phyloP scores from a whole-genome alignment of 2,888 invertebrate species.

The Apamea crenata region DNA sequence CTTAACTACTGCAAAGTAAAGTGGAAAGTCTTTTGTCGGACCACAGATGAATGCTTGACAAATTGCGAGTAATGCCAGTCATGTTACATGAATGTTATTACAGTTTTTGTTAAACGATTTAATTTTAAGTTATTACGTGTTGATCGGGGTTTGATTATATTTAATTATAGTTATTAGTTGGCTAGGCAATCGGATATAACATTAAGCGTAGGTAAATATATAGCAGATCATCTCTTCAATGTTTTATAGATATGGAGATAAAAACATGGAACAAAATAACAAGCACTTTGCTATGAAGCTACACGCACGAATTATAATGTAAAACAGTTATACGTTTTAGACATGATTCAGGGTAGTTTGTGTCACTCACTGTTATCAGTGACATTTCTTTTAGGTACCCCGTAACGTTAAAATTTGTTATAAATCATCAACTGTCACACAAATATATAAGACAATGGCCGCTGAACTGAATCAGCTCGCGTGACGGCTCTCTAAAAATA shows the following conservation, averaged over 20 bases:
- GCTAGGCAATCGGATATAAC: background rate
- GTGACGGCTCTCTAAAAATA: background rate
- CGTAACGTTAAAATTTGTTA: background rate
- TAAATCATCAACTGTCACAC: background rate
- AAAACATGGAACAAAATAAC: background rate
- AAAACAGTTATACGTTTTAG: background rate
- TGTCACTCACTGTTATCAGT: too few species aligned
- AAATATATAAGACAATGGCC: background rate
- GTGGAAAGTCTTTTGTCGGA: background rate
- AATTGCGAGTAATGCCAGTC: slow-evolving; percentile 35
- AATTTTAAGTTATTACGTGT: slow-evolving; percentile 21
- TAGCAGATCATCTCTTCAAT: background rate
- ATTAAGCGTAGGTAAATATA: background rate
- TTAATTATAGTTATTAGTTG: slow-evolving; percentile 20
- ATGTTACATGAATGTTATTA: slow-evolving; percentile 19
- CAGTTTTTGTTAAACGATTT: slow-evolving; percentile 41
- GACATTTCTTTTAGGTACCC: too few species aligned
- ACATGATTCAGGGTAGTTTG: slow-evolving; percentile 9
- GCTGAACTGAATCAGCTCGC: too few species aligned
- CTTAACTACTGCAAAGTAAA: background rate
- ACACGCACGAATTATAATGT: background rate
- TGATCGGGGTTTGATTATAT: slow-evolving; percentile 16
- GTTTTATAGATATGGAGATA: background rate
- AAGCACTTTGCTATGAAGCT: background rate
- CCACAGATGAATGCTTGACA: slow-evolving; percentile 28